Evolutionary conservation across 2,888 invertebrate genomes (phyloP), one percentile per base, ranked within the genome.

Genomic region (Agrotis segetum): DNA sequence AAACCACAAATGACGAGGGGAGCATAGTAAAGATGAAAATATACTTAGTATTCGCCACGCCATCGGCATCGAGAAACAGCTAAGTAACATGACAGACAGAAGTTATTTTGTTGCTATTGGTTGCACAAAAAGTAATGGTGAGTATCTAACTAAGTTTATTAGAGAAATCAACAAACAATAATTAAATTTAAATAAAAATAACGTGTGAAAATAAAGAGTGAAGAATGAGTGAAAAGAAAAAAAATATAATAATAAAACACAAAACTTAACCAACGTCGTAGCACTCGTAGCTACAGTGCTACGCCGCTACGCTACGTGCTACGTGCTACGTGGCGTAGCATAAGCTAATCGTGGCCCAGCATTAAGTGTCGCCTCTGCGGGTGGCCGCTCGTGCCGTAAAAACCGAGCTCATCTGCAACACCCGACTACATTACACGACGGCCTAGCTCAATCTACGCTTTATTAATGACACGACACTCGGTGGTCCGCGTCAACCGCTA

Each of bases 301-400:
- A 63, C 63, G 44, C 16, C 2, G 76, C 67, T 77, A 75, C 75
- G 76, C 21, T 16, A 46, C 34, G 7, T 16, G 55, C 59, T 60
- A 71, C 65, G 55, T 34, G 40, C 40, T 40, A 40, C 50, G 17
- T 77, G 74, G 63, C 67, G 70, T 74, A 50, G 65, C 76, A 85
- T 87, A 86, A 72, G 62, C 79, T 85, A 63, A 74, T 14, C 14
- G n/a, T 85, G 84, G 69, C n/a, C 59, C 87, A 86, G 83, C 85
- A 86, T 87, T 78, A 87, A 90, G 90, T 92, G 92, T 92, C 91
- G 91, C 89, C 93, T 86, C 92, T 86, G 95, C 95, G 96, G 95
- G 95, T 95, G 96, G 96, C 88, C 95, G 89, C 95, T 96, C 95
- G 95, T 95, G 95, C 95, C 93, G 94, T 94, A 95, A 95, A 95